Percentiles rank a stretch among this genome's conserved stretches.
These are phyloP conservation scores for Steinernema carpocapsae DNA, from an alignment of 2,888 invertebrate genomes.

Conservation along the genomic window DNA sequence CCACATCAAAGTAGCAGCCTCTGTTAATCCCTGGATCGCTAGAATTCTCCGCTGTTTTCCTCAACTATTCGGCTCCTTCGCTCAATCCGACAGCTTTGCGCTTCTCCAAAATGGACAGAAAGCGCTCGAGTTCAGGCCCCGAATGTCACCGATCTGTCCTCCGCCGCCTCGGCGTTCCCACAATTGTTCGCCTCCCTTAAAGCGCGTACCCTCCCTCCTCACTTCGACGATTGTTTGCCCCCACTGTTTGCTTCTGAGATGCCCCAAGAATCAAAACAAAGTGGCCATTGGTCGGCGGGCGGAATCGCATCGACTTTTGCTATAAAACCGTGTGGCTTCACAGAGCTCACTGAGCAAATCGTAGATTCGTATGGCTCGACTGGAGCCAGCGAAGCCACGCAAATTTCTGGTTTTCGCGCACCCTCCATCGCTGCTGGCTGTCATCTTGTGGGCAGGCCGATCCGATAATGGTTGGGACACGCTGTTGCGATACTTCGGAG, in stretches of 20 bases:
- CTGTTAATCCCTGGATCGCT: too few relatives aligned
- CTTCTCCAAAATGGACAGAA: too few relatives aligned
- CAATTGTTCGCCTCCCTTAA: background rate
- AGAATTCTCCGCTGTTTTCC: too few relatives aligned
- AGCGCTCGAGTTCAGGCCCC: too few relatives aligned
- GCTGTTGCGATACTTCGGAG: background rate
- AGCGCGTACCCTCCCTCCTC: background rate
- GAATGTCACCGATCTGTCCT: too few relatives aligned
- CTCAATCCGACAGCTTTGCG: too few relatives aligned
- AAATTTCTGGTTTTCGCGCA: constrained; percentile 23
- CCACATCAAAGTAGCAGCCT: too few relatives aligned
- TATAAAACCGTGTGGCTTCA: constrained; percentile 13
- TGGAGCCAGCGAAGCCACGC: background rate
- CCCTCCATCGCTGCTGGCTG: background rate
- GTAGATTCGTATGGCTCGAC: background rate
- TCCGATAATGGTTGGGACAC: constrained; percentile 1
- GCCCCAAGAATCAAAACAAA: constrained; percentile 9
- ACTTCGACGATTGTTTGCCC: constrained; percentile 11
- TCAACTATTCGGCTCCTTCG: too few relatives aligned
- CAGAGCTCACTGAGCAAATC: background rate
- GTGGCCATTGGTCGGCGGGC: background rate
- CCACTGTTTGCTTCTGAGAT: constrained; percentile 21
- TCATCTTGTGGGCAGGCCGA: background rate
- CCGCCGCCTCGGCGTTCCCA: too few relatives aligned
- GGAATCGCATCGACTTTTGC: constrained; percentile 15